Percentiles rank a stretch among this genome's conserved stretches.
phyloP scores from a whole-genome alignment of 2,888 invertebrate species.

The Torymus aiolomorphi region DNA sequence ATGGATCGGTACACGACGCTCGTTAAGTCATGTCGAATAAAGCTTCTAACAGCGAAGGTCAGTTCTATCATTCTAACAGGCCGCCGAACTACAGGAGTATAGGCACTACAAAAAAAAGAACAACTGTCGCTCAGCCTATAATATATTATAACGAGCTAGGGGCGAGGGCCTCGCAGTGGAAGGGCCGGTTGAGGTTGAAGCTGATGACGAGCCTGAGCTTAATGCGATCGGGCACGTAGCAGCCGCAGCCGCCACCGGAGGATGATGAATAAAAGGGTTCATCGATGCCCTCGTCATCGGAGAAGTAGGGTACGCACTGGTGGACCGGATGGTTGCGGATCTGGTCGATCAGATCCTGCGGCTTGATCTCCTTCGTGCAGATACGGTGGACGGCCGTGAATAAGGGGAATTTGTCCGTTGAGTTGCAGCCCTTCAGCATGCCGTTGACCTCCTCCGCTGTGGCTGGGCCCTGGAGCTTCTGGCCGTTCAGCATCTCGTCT shows the following conservation, averaged over 20 bases:
- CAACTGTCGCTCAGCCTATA: too few species aligned
- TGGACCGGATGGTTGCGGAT: slow-evolving; percentile 80
- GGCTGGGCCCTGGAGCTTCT: slow-evolving; percentile 97
- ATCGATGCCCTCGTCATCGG: slow-evolving; percentile 1
- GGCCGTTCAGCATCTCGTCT: slow-evolving; percentile 96
- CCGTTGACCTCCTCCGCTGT: slow-evolving; percentile 97
- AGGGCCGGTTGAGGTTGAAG: slow-evolving; percentile 53
- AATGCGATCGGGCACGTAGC: slow-evolving; percentile 52
- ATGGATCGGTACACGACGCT: too few species aligned
- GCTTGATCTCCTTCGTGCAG: slow-evolving; percentile 88
- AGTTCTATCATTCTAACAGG: too few species aligned
- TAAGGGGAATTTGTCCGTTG: slow-evolving; percentile 96
- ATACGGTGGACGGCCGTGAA: slow-evolving; percentile 97
- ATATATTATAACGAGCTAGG: neutral
- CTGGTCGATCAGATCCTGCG: slow-evolving; percentile 91
- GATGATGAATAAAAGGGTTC: too few species aligned
- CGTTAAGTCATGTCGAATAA: too few species aligned
- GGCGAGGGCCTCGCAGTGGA: slow-evolving; percentile 40
- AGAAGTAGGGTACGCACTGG: slow-evolving; percentile 48
- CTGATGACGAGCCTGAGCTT: slow-evolving; percentile 51
- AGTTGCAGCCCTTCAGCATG: slow-evolving; percentile 91
- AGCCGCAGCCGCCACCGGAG: slow-evolving; percentile 2
- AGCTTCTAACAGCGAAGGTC: too few species aligned
- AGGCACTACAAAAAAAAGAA: too few species aligned
- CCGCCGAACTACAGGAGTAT: too few species aligned